Conservation (phyloP, 2,888 invertebrate genomes). For the Exephanes ischioxanthus region DNA sequence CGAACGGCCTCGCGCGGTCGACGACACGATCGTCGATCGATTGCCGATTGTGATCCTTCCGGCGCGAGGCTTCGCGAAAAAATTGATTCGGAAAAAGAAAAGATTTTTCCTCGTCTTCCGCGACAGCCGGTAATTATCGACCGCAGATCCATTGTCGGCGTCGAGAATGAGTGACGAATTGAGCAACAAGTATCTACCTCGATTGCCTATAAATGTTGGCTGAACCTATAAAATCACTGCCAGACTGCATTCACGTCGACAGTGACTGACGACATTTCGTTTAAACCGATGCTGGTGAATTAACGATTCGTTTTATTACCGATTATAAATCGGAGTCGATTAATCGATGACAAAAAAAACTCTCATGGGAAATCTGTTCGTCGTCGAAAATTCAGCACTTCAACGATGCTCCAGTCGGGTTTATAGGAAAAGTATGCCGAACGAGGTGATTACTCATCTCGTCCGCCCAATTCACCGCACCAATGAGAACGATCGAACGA, state of each 20-base stretch:
- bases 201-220: neutral
- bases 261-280: neutral
- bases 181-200: neutral
- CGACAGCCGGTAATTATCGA: neutral
- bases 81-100: too few species aligned
- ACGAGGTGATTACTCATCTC: constrained; percentile 49
- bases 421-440: constrained; percentile 18
- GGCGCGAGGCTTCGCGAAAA: neutral
- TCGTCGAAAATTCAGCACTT: constrained; percentile 34
- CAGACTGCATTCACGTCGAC: neutral
- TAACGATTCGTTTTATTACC: constrained; percentile 28
- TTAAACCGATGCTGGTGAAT: constrained; percentile 12
- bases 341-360: constrained; percentile 24
- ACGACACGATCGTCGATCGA: constrained; percentile 58
- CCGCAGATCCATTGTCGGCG: neutral
- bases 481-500: constrained; percentile 27
- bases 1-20: constrained; percentile 37
- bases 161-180: neutral
- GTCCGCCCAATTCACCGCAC: constrained; percentile 34
- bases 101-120: neutral
- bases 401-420: constrained; percentile 34
- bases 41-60: neutral
- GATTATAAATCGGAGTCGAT: neutral
- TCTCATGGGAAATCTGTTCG: neutral
- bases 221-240: neutral